Evolutionary conservation across 35 echinoderm and acorn worm genomes (phyloP).

Genomic region (Apostichopus californicus): DNA sequence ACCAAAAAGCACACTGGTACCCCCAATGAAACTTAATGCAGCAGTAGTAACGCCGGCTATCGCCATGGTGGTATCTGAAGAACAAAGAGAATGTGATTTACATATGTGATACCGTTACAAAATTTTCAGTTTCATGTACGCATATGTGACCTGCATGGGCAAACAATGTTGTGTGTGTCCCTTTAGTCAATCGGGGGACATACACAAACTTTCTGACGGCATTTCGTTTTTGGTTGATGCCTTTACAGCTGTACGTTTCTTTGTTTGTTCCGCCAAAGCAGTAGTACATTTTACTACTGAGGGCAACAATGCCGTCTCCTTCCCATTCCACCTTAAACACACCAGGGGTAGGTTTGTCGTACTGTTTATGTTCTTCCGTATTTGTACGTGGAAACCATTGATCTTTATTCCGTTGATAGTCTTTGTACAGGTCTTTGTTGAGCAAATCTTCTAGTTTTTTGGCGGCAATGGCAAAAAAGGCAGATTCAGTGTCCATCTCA

Average conservation of each 20-base stretch:
- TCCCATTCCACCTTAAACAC: constrained; percentile 57
- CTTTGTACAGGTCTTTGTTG: neutral
- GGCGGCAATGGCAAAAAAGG: constrained; percentile 31
- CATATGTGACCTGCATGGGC: no score
- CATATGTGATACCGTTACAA: no score
- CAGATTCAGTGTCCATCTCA: constrained; percentile 50
- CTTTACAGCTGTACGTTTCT: constrained; percentile 62
- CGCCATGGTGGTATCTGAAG: constrained; percentile 52
- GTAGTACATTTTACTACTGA: constrained; percentile 53
- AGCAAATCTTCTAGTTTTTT: constrained; percentile 25
- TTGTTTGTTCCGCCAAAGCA: constrained; percentile 40
- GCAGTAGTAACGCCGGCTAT: neutral
- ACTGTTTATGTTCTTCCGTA: neutral
- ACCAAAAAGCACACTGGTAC: no score
- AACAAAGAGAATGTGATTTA: neutral
- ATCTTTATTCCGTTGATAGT: neutral
- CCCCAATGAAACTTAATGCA: neutral
- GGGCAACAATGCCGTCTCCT: constrained; percentile 36
- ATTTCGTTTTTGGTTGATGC: constrained; percentile 53
- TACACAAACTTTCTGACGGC: constrained; percentile 44
- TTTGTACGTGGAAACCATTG: constrained; percentile 39
- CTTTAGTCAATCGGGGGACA: neutral
- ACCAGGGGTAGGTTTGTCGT: constrained; percentile 46
- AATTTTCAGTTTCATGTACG: no score
- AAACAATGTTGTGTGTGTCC: no score